Evolutionary conservation across 2,113 vertebrate species (phyloP).

Genomic region (Columbina picui): DNA sequence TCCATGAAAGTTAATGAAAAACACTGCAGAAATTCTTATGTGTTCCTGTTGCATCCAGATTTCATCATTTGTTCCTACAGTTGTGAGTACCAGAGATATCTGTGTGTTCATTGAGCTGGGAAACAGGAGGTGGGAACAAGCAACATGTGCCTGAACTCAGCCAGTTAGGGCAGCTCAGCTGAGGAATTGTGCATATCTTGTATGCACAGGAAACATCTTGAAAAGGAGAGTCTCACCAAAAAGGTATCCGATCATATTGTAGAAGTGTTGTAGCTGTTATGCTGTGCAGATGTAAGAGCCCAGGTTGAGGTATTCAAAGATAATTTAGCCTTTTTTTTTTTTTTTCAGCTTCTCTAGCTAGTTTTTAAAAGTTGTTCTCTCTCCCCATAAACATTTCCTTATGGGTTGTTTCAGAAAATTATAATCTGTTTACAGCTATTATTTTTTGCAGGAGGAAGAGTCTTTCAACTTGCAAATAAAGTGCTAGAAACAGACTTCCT

Average conservation of each 20-base stretch:
- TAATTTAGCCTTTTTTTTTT: background rate
- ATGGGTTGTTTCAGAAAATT: background rate
- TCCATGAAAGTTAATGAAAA: background rate
- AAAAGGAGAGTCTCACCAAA: background rate
- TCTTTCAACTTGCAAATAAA: background rate
- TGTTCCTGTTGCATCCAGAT: background rate
- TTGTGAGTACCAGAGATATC: background rate
- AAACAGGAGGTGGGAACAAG: background rate
- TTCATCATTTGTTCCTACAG: background rate
- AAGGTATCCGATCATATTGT: fast-evolving
- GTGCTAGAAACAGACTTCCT: background rate
- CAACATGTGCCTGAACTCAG: background rate
- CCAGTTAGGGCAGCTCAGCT: background rate
- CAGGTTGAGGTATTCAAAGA: background rate
- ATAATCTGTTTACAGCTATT: background rate
- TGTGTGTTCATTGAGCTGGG: background rate
- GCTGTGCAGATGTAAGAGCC: background rate
- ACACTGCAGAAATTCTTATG: background rate
- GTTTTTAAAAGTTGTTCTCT: background rate
- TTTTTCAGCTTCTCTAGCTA: background rate
- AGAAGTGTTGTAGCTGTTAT: background rate
- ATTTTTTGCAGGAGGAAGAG: background rate
- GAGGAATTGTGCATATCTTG: background rate
- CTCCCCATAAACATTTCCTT: background rate
- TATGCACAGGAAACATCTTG: background rate